Base-by-base conservation (phyloP, 1,140 invertebrate genomes). In the Achroia grisella region DNA sequence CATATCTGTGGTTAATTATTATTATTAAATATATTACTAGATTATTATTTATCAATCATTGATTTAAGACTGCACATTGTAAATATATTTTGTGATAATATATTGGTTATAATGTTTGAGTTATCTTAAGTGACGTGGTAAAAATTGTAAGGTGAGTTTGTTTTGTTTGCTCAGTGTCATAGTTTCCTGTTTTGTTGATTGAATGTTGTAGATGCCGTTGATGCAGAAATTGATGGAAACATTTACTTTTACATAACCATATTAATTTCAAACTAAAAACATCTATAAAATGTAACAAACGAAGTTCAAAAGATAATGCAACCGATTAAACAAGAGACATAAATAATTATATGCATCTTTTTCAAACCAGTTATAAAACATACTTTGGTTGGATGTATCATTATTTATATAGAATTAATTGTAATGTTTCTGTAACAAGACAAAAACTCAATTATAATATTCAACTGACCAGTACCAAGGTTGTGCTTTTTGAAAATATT, bases 1-100 rank as follows among this genome's bases (percentile, higher is more conserved):
- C 63, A 78, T 73, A 78, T 75, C 65, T 73, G 41, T 63, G 46
- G 62, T 75, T 78, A 69, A 69, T 67, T 67, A 33, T 23, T 43
- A 35, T 51, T 51, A 35, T 12, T 43, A 23, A 37, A 37, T 17
- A 10, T n/a, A 17, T 37, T 23, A 40, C n/a, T 32, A 37, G 42
- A 23, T 23, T 13, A 39, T 62, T 53, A 47, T 47, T 61, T 64
- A 56, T 36, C 39, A 52, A 48, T 60, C 33, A 54, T 67, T 72
- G 48, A 49, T 64, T 66, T 63, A 73, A 77, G 71, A 74, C 68
- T 72, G 69, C 71, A 72, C 69, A 47, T 62, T 64, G 48, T 53
- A 57, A 64, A 68, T 62, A 67, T 63, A 68, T 61, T 68, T 61
- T 68, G 59, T 69, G 56, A 67, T 62, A 62, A 47, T 46, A 51